Percentiles rank a stretch among this genome's conserved stretches.
Evolutionary conservation across 2,113 vertebrate species (phyloP).

Genomic region (Okapia johnstoni): DNA sequence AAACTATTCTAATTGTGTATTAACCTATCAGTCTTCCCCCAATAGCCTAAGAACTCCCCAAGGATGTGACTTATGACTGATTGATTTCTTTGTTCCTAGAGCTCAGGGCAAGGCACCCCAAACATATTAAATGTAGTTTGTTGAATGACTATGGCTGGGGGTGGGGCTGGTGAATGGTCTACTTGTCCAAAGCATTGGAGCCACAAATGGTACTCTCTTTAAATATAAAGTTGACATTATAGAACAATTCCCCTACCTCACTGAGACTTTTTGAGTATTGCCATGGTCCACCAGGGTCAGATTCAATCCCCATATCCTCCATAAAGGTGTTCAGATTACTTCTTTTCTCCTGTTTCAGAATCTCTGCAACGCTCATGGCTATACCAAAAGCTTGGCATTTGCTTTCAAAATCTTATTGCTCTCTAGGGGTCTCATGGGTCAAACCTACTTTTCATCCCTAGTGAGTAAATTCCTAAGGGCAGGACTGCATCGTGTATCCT

Average conservation of each 20-base stretch:
- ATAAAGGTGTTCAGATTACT: background rate
- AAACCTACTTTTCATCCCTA: background rate
- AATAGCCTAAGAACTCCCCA: background rate
- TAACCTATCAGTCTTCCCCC: background rate
- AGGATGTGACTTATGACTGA: background rate
- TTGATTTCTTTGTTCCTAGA: constrained; percentile 42
- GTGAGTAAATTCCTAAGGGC: background rate
- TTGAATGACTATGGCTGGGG: background rate
- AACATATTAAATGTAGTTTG: background rate
- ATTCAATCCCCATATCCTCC: background rate
- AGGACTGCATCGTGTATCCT: background rate
- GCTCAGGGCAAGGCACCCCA: background rate
- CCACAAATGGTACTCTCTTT: background rate
- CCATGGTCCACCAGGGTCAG: background rate
- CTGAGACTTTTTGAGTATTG: background rate
- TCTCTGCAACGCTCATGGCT: background rate
- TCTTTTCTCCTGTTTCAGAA: background rate
- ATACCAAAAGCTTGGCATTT: background rate
- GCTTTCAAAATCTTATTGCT: background rate
- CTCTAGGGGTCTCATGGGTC: background rate
- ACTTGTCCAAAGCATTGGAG: background rate
- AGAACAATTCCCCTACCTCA: background rate
- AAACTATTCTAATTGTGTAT: background rate
- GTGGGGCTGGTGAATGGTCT: background rate
- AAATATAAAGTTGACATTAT: background rate